Percentiles rank a stretch among this genome's conserved stretches.
phyloP scores from a whole-genome alignment of 64 coral and sea anemone species.

The Hydrozoanthus tunicans region DNA sequence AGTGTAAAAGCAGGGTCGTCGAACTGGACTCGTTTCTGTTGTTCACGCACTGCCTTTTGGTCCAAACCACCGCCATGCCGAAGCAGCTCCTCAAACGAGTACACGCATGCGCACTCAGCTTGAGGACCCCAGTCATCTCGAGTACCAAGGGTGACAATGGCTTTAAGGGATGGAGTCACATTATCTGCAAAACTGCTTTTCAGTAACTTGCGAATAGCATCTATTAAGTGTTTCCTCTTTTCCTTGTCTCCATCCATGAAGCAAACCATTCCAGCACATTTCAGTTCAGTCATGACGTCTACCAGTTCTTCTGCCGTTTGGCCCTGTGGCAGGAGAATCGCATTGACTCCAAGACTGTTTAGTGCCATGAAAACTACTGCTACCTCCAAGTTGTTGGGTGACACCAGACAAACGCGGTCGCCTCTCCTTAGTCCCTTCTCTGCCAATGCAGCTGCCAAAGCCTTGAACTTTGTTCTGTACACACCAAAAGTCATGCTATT shows the following conservation, averaged over 20 bases:
- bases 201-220: neutral
- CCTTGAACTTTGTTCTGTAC: slow-evolving; percentile 12
- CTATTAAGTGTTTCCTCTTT: slow-evolving; percentile 25
- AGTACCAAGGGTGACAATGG: slow-evolving; percentile 12
- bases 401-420: slow-evolving; percentile 30
- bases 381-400: slow-evolving; percentile 36
- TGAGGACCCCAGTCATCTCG: neutral
- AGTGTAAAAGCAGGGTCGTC: slow-evolving; percentile 24
- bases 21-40: slow-evolving; percentile 22
- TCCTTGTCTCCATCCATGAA: neutral
- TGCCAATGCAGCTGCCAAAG: neutral
- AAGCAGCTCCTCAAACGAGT: slow-evolving; percentile 30
- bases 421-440: neutral
- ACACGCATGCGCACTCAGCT: neutral
- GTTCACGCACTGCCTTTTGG: neutral
- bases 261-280: slow-evolving; percentile 14
- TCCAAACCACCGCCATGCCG: neutral
- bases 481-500: slow-evolving; percentile 19
- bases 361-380: slow-evolving; percentile 32
- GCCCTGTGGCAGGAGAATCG: slow-evolving; percentile 1
- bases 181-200: neutral
- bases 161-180: neutral
- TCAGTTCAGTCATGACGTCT: neutral
- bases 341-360: slow-evolving; percentile 16
- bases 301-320: neutral